Evolutionary conservation across 2,888 invertebrate species (phyloP).

Genomic region (Capitulum mitella): DNA sequence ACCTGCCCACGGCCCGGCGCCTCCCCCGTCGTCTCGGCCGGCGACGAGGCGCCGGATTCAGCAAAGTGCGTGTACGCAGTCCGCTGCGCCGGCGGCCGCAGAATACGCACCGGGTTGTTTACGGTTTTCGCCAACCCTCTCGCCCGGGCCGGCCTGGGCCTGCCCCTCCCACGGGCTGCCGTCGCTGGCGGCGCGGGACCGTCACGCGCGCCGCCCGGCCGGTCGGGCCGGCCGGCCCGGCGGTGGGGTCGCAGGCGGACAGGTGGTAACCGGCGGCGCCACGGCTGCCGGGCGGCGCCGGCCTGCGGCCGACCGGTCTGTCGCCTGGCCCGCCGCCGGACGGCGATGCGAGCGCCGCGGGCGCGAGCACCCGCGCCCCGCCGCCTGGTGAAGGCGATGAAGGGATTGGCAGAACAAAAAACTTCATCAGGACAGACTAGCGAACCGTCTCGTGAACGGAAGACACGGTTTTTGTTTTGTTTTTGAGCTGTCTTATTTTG

Average conservation of each 20-base stretch:
- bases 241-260: background rate
- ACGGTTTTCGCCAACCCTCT: background rate
- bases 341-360: too few relatives aligned
- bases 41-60: constrained; percentile 4
- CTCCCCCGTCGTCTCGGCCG: too few relatives aligned
- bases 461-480: too few relatives aligned
- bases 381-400: too few relatives aligned
- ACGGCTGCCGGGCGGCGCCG: background rate
- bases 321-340: too few relatives aligned
- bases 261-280: background rate
- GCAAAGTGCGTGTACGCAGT: background rate
- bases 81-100: background rate
- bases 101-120: constrained; percentile 10
- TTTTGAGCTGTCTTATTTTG: too few relatives aligned
- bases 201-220: background rate
- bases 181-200: background rate
- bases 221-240: background rate
- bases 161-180: background rate
- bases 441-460: too few relatives aligned
- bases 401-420: too few relatives aligned
- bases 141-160: background rate
- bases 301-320: background rate
- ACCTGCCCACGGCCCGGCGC: too few relatives aligned
- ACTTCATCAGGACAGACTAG: too few relatives aligned
- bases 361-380: too few relatives aligned